Percentiles rank a stretch among this genome's conserved stretches.
Conservation (phyloP, 2,797 vertebrate genomes). For the Tinamus major region DNA sequence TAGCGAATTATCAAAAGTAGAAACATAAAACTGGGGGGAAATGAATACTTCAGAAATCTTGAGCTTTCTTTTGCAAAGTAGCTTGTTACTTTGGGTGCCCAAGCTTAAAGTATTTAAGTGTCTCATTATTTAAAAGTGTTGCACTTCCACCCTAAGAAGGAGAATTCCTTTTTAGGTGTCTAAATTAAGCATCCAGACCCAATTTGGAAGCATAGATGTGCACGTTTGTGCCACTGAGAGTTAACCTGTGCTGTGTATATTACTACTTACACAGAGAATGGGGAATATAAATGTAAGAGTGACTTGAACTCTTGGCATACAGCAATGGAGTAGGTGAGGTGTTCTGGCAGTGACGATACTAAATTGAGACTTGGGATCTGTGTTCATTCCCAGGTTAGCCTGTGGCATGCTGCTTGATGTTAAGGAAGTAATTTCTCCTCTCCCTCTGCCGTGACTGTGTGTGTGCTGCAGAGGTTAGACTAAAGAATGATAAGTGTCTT, state of each 20-base stretch:
- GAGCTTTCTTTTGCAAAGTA: not conserved
- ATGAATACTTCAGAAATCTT: not conserved
- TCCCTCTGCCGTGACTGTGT: not conserved
- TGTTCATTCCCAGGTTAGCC: not conserved
- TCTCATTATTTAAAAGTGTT: not conserved
- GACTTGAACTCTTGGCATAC: not conserved
- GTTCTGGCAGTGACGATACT: not conserved
- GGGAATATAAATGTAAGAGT: not conserved
- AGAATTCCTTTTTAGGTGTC: not conserved
- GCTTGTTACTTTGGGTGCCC: not conserved
- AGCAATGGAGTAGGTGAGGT: not conserved
- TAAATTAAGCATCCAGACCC: not conserved
- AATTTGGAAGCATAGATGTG: not conserved
- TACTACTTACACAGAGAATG: not conserved
- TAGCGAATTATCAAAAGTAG: not conserved
- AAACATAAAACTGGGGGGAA: rapidly evolving
- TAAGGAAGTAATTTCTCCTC: not conserved
- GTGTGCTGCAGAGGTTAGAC: not conserved
- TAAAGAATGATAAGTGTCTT: not conserved
- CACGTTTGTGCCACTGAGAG: rapidly evolving
- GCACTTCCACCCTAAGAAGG: not conserved
- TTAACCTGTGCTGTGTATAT: rapidly evolving
- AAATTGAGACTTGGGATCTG: not conserved
- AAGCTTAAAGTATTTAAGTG: not conserved
- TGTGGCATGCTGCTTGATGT: not conserved